phyloP scores from a whole-genome alignment of 2,797 vertebrate genomes.

The Gobio occitaniae region DNA sequence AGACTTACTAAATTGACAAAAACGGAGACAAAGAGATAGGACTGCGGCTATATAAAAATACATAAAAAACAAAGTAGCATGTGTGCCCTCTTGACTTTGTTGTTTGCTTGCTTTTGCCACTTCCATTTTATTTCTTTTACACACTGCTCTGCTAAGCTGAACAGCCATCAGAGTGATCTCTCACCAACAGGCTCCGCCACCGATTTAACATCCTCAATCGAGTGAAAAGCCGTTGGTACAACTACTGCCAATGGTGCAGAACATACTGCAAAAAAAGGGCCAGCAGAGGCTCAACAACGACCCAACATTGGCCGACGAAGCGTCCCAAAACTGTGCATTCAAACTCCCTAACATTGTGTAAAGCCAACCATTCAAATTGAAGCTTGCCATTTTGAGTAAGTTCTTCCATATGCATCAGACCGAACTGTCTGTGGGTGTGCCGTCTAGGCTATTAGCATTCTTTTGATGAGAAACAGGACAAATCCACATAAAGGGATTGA shows the following conservation, averaged over 20 bases:
- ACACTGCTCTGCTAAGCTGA: not conserved
- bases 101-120: not conserved
- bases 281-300: not conserved
- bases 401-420: conserved; percentile 4
- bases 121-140: not conserved
- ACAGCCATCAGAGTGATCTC: not conserved
- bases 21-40: not conserved
- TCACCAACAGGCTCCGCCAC: not conserved
- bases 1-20: not conserved
- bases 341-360: not conserved
- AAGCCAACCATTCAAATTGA: not conserved
- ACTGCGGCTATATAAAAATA: not conserved
- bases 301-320: not conserved
- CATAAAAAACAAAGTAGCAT: not conserved
- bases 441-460: conserved; percentile 25
- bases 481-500: not conserved
- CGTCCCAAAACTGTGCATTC: not conserved
- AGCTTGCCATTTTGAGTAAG: not conserved
- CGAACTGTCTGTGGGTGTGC: not conserved
- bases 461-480: conserved; percentile 21
- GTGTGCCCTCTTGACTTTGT: not conserved
- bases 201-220: not conserved
- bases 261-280: not conserved
- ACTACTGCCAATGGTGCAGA: not conserved
- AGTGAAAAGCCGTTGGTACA: not conserved